Evolutionary conservation across 92 coral and sea anemone species (phyloP), one percentile per base, ranked within the genome.

Genomic region (Phymanthus crucifer): DNA sequence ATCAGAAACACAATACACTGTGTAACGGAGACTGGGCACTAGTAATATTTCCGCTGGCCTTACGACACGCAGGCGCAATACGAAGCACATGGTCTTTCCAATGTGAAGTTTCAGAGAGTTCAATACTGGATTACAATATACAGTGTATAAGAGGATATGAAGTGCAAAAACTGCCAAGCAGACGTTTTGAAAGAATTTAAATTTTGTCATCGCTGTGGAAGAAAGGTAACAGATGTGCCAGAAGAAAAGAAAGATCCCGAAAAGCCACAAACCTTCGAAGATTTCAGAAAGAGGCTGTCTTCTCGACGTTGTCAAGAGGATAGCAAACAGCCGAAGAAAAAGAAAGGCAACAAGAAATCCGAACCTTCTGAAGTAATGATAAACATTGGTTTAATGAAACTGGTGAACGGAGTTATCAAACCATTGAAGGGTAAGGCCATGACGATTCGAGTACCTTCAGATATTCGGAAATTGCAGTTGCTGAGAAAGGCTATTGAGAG

Each of bases 161-260:
- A 80, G 84, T 80, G 84, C 84, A 69, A 80, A 67, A 80, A 80
- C 58, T 80, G 84, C 75, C 75, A 54, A 43, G 84, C 77, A 69
- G 84, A 80, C 76, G 70, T 80, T 34, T 73, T 80, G 52, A 50
- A 80, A 56, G 69, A 71, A 50, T 80, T 80, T 80, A 80, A 54
- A 18, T 54, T 80, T 71, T 80, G 84, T 61, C 78, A 71, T 80
- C 36, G 66, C 48, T 80, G 84, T 80, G 84, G 84, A 11, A 48
- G 64, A 80, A 48, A 71, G 76, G 66, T 71, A 40, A 71, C 75
- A 36, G 78, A 71, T 70, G 75, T 37, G 34, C 68, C 69, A 40
- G 78, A 80, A 71, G 68, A 71, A 76, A 56, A 76, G 46, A 76
- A 76, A 71, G 48, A 80, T 47, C 43, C 71, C 33, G 68, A 71